These are phyloP conservation scores for Tyrophagus putrescentiae DNA, from an alignment of 1,140 invertebrate species.

Conservation along the genomic window DNA sequence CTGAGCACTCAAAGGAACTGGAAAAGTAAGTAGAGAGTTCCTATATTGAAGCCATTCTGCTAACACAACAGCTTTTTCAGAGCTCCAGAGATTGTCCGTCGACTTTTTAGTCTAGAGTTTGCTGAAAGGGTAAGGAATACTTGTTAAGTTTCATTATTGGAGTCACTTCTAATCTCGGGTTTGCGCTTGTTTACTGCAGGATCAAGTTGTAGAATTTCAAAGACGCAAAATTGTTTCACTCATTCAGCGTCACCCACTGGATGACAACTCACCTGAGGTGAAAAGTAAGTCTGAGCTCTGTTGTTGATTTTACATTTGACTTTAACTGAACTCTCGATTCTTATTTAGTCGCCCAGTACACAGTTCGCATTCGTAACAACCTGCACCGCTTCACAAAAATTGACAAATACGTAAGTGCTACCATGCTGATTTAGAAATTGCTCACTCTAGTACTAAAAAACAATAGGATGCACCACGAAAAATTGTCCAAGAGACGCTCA, in stretches of 20 bases:
- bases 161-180: not conserved
- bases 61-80: not conserved
- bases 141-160: not conserved
- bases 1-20: not conserved
- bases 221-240: slow-evolving; percentile 16
- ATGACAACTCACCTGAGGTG: slow-evolving; percentile 24
- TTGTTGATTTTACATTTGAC: not conserved
- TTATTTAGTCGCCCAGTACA: slow-evolving; percentile 23
- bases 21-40: slow-evolving; percentile 12
- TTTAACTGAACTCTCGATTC: not conserved
- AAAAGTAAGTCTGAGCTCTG: slow-evolving; percentile 13
- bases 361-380: slow-evolving; percentile 21
- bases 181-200: no score
- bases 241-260: slow-evolving; percentile 22
- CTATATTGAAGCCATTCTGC: not conserved
- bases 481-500: not conserved
- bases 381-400: slow-evolving; percentile 17
- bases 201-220: slow-evolving; percentile 17
- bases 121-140: slow-evolving; percentile 11
- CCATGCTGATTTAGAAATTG: not conserved
- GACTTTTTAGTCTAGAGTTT: slow-evolving; percentile 17
- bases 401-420: not conserved
- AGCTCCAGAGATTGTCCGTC: slow-evolving; percentile 18
- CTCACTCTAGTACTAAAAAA: not conserved
- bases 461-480: not conserved